A percentile compares a stretch with the other conserved stretches of the same genome.
phyloP scores from a whole-genome alignment of 2,113 vertebrate species.

The Bucco capensis region DNA sequence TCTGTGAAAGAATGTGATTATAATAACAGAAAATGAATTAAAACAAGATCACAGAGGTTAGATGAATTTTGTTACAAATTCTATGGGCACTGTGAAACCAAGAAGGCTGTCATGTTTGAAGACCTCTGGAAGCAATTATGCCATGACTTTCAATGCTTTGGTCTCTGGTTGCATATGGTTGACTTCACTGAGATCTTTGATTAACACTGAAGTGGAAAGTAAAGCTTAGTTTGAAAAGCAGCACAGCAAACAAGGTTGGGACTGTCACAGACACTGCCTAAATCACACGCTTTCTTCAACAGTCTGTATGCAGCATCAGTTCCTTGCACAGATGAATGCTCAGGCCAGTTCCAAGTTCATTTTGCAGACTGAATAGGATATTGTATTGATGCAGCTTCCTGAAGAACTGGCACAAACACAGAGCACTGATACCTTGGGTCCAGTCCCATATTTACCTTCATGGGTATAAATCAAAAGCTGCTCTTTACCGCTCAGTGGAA shows the following conservation, averaged over 20 bases:
- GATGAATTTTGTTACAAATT: not conserved
- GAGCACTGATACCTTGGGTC: fast-evolving
- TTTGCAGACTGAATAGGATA: not conserved
- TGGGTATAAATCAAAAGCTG: not conserved
- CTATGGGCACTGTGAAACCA: not conserved
- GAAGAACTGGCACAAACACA: not conserved
- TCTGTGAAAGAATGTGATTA: not conserved
- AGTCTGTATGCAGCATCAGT: not conserved
- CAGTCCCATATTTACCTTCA: not conserved
- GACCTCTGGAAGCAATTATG: conserved; percentile 1
- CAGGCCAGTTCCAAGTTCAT: not conserved
- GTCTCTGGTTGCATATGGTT: not conserved
- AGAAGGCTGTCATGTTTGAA: not conserved
- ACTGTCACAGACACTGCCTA: not conserved
- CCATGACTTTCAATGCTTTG: not conserved
- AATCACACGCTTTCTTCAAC: not conserved
- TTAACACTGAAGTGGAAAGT: not conserved
- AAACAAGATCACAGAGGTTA: not conserved
- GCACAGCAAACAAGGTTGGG: not conserved
- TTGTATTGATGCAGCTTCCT: not conserved
- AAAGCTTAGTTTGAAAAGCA: not conserved
- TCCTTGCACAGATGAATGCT: not conserved
- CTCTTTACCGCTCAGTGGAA: not conserved
- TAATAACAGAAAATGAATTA: conserved; percentile 7
- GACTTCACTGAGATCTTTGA: not conserved